Evolutionary conservation across 2,113 vertebrate species (phyloP), one percentile per base, ranked within the genome.

Genomic region (Tupaia chinensis): DNA sequence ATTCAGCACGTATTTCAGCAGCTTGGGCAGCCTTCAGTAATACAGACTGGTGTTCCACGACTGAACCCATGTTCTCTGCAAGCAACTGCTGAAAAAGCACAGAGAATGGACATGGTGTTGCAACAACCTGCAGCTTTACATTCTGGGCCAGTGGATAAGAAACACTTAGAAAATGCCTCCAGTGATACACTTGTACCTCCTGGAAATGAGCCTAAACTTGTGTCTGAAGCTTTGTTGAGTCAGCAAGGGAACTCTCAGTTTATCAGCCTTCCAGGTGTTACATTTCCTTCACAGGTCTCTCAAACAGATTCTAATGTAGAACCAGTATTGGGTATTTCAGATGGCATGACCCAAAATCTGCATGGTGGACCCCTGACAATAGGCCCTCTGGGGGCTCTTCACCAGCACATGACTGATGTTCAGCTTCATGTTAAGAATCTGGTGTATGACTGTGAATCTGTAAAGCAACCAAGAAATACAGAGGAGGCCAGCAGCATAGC

Each of bases 1-100:
- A 27, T 98, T 88, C 99, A 98, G 68, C 99, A 98, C 72, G 89
- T 98, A 29, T 78, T 98, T 58, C 98, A 99, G 32, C 98, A 98
- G 70, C 87, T 97, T 1, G 96, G 98, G 63, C 98, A 97, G 20
- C 87, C 98, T 77, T 95, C 98, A 6, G 0, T 97, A 23, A 86
- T 97, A 60, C 98, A 97, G 80, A 34, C 95, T 12, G 15, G 90
- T 12, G 66, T 96, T 27, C 73, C 95, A 20, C 98, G 95, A 14
- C 66, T 96, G n/a, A 80, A 94, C 27, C 91, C 90, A 5, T 84
- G 97, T 81, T 98, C 95, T 96, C 22, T 96, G 91, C 98, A 95
- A 73, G 96, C 96, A 87, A 44, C 92, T 92, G 68, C 80, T 15
- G 97, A 98, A 68, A 95, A 93, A 1, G 29, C 96, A 88, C 98